These are phyloP conservation scores for Amblyteles armatorius DNA, from an alignment of 2,888 invertebrate species.

Conservation along the genomic window DNA sequence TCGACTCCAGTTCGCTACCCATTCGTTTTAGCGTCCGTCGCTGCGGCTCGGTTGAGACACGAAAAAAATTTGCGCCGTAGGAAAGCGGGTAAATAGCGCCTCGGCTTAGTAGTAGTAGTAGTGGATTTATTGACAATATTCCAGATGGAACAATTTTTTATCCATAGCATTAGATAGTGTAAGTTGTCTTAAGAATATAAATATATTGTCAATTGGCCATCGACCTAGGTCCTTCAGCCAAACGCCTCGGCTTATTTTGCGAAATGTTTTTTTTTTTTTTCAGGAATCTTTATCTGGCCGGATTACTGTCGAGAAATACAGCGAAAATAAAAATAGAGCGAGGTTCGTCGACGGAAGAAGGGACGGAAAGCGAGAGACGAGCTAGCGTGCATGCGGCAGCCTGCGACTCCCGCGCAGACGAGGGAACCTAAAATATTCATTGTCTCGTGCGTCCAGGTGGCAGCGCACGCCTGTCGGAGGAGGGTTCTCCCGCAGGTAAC, in stretches of 20 bases:
- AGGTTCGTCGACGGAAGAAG: background rate
- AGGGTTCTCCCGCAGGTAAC: slow-evolving; percentile 4
- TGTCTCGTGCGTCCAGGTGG: slow-evolving; percentile 66
- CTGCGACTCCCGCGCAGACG: slow-evolving; percentile 56
- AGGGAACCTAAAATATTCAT: slow-evolving; percentile 73
- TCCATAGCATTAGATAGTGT: too few relatives aligned
- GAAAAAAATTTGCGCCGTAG: too few relatives aligned
- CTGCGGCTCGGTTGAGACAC: too few relatives aligned
- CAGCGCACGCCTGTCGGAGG: slow-evolving; percentile 7
- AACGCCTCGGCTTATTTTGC: background rate
- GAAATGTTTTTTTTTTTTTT: background rate
- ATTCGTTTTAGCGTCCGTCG: too few relatives aligned
- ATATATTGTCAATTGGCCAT: too few relatives aligned
- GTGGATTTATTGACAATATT: too few relatives aligned
- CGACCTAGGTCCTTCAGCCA: too few relatives aligned
- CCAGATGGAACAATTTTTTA: too few relatives aligned
- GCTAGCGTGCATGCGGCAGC: slow-evolving; percentile 12
- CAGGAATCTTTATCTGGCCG: background rate
- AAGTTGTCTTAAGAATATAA: too few relatives aligned
- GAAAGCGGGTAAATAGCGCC: too few relatives aligned
- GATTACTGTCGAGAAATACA: background rate
- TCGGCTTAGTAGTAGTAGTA: too few relatives aligned
- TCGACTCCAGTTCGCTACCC: too few relatives aligned
- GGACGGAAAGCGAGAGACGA: slow-evolving; percentile 14
- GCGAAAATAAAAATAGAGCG: background rate